phyloP scores from a whole-genome alignment of 2,113 vertebrate genomes.

The Neogobius melanostomus region DNA sequence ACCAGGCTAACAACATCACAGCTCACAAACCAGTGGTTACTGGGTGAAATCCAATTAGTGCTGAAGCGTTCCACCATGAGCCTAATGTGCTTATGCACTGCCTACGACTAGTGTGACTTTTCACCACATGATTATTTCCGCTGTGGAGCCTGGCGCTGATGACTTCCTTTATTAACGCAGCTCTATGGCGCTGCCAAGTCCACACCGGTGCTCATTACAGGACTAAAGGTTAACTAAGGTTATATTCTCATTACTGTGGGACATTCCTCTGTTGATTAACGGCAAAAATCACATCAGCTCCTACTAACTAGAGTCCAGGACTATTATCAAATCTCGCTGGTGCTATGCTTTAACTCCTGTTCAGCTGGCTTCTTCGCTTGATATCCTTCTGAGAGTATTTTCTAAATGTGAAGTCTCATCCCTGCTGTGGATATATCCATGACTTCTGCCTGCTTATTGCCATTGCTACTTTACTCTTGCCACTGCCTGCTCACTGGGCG shows the following conservation, averaged over 20 bases:
- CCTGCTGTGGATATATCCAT: slow-evolving; percentile 30
- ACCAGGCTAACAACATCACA: neutral
- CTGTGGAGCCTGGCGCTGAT: slow-evolving; percentile 20
- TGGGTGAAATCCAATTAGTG: slow-evolving; percentile 1
- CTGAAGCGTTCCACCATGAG: slow-evolving; percentile 23
- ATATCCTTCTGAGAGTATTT: slow-evolving; percentile 24
- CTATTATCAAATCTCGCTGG: slow-evolving; percentile 16
- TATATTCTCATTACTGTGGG: slow-evolving; percentile 44
- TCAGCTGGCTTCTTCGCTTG: slow-evolving; percentile 2
- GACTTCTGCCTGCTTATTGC: slow-evolving; percentile 53
- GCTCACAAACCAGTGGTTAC: neutral
- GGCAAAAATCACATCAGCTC: slow-evolving; percentile 38
- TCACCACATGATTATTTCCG: slow-evolving; percentile 42
- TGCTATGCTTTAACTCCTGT: slow-evolving; percentile 3
- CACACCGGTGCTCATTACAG: slow-evolving; percentile 24
- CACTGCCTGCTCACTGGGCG: slow-evolving; percentile 61
- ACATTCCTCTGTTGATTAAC: slow-evolving; percentile 20
- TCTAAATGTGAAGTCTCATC: slow-evolving; percentile 52
- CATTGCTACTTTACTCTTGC: slow-evolving; percentile 54
- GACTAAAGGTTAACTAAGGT: slow-evolving; percentile 49
- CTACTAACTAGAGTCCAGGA: slow-evolving; percentile 33
- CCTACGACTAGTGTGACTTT: slow-evolving; percentile 40
- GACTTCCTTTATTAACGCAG: slow-evolving; percentile 31
- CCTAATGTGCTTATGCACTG: slow-evolving; percentile 47
- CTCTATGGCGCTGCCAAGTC: slow-evolving; percentile 10